phyloP scores from a whole-genome alignment of 2,888 invertebrate species.

The Branchinecta sandiegonensis region DNA sequence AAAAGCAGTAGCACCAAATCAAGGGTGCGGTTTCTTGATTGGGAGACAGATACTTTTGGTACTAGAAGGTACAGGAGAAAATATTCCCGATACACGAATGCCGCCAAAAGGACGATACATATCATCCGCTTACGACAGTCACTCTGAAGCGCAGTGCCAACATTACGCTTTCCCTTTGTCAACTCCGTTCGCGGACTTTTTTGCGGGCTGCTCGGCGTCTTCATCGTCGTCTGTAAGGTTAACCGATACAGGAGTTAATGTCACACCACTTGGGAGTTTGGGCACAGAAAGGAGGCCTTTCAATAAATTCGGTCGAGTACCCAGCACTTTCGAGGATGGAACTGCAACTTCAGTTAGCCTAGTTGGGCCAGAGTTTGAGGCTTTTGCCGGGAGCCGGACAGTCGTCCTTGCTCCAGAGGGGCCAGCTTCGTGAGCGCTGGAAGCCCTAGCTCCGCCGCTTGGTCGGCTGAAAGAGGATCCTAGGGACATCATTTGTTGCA shows the following conservation, averaged over 20 bases:
- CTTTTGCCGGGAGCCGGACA: not conserved
- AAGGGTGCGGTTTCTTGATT: too few species aligned
- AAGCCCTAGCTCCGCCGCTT: too few species aligned
- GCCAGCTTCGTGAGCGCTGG: not conserved
- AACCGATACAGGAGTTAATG: not conserved
- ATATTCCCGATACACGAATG: too few species aligned
- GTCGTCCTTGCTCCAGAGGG: not conserved
- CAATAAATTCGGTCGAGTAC: not conserved
- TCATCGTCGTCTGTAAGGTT: not conserved
- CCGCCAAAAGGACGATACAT: too few species aligned
- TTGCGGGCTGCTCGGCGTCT: not conserved
- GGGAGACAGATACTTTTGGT: too few species aligned
- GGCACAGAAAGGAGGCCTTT: not conserved
- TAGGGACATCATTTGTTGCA: conserved; percentile 7
- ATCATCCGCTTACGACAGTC: too few species aligned
- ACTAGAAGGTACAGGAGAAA: too few species aligned
- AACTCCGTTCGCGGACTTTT: too few species aligned
- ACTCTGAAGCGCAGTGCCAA: too few species aligned
- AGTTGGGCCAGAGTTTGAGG: not conserved
- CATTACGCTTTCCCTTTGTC: too few species aligned
- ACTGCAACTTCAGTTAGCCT: not conserved
- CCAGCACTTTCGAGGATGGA: not conserved
- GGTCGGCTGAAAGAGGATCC: not conserved
- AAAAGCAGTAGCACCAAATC: too few species aligned
- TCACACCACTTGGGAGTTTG: not conserved